These are phyloP conservation scores for Adrianichthys oophorus DNA, from an alignment of 2,797 vertebrate species.

Conservation along the genomic window DNA sequence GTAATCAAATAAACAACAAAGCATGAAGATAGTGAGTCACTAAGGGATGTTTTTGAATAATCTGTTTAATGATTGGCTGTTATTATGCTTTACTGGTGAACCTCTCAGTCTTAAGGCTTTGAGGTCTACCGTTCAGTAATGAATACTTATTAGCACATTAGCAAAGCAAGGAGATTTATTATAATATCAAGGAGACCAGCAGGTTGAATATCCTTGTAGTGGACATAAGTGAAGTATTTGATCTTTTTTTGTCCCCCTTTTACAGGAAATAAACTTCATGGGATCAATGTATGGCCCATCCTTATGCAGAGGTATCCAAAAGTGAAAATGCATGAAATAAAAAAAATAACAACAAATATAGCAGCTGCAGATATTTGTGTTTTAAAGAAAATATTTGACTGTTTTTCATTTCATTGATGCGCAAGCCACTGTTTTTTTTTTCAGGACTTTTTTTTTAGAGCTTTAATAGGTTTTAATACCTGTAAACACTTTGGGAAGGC, in stretches of 20 bases:
- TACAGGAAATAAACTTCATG: conserved; percentile 11
- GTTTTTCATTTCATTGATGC: no score
- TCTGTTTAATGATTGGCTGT: conserved; percentile 52
- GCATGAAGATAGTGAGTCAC: conserved; percentile 40
- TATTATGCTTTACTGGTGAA: conserved; percentile 48
- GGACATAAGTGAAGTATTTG: conserved; percentile 30
- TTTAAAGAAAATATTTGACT: no score
- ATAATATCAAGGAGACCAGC: conserved; percentile 66
- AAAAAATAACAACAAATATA: no score
- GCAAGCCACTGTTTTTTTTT: no score
- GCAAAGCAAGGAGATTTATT: conserved; percentile 61
- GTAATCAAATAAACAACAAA: not conserved
- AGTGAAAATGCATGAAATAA: no score
- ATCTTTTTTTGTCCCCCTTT: conserved; percentile 26
- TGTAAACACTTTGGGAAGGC: no score
- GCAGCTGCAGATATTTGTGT: no score
- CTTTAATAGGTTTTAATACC: no score
- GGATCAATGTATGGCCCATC: conserved; percentile 13
- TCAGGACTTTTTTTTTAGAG: no score
- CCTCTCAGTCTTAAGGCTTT: conserved; percentile 56
- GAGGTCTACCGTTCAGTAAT: conserved; percentile 58
- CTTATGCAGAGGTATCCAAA: conserved; percentile 5
- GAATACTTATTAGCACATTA: conserved; percentile 69
- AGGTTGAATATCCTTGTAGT: conserved; percentile 45
- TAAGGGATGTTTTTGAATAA: conserved; percentile 58